These are phyloP conservation scores for Clanis bilineata DNA, from an alignment of 2,888 invertebrate species.

Conservation along the genomic window DNA sequence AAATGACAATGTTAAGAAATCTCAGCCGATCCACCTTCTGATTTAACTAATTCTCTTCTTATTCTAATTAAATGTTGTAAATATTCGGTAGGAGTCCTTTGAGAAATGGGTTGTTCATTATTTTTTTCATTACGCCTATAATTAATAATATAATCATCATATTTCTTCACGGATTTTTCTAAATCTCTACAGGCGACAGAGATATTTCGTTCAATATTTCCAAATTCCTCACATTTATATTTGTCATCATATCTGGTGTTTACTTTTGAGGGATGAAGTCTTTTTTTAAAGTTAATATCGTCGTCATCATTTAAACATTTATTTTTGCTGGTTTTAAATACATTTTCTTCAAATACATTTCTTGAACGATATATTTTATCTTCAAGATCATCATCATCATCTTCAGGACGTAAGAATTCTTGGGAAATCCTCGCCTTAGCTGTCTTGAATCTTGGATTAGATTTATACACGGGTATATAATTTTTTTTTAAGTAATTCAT, in stretches of 20 bases:
- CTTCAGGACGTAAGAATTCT: conserved; percentile 47
- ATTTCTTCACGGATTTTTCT: conserved; percentile 54
- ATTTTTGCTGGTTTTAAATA: neutral
- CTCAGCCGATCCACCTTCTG: conserved; percentile 37
- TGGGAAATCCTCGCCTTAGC: conserved; percentile 45
- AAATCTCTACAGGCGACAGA: conserved; percentile 57
- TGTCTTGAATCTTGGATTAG: conserved; percentile 41
- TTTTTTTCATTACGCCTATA: conserved; percentile 33
- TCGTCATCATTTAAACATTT: conserved; percentile 21
- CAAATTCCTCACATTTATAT: conserved; percentile 30
- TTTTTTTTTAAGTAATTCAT: conserved; percentile 33
- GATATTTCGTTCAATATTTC: conserved; percentile 53
- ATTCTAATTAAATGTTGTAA: conserved; percentile 81
- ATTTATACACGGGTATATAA: conserved; percentile 51
- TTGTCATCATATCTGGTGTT: conserved; percentile 26
- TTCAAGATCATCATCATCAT: conserved; percentile 28
- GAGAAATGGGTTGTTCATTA: conserved; percentile 19
- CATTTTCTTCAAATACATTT: conserved; percentile 27
- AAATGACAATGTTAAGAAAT: neutral
- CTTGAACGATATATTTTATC: neutral
- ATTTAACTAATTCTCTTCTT: conserved; percentile 78
- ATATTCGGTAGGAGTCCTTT: conserved; percentile 79
- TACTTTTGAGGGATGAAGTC: conserved; percentile 37
- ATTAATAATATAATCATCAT: conserved; percentile 53
- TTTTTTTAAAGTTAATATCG: conserved; percentile 27